Evolutionary conservation across 2,797 vertebrate species (phyloP).

Genomic region (Clarias platycephalus): DNA sequence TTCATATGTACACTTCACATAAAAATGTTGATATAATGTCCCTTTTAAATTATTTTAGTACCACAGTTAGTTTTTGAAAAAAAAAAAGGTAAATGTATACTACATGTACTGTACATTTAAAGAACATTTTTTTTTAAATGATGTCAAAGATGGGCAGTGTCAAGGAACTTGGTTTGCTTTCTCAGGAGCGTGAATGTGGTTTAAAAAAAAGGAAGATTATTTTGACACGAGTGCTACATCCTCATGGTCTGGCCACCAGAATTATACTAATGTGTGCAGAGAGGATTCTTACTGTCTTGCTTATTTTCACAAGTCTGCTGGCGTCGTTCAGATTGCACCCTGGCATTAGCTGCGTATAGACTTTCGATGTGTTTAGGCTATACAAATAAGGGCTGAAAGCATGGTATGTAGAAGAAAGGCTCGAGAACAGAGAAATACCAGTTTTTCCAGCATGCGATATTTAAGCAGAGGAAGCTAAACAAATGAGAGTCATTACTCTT

Average conservation of each 20-base stretch:
- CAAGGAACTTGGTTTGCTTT: conserved; percentile 31
- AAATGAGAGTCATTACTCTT: conserved; percentile 54
- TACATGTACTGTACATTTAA: too few relatives aligned
- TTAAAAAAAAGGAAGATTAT: conserved; percentile 25
- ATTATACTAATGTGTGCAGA: conserved; percentile 2
- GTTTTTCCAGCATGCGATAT: conserved; percentile 40
- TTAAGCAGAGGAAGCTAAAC: conserved; percentile 48
- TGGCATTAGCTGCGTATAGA: conserved; percentile 6
- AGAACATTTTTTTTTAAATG: too few relatives aligned
- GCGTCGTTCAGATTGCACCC: conserved; percentile 17
- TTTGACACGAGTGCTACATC: conserved; percentile 35
- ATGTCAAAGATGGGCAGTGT: not conserved
- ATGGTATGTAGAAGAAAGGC: conserved; percentile 3
- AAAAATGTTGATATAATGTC: not conserved
- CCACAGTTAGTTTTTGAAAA: not conserved
- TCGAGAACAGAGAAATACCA: conserved; percentile 11
- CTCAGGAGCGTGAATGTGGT: conserved; percentile 19
- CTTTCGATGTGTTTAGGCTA: conserved; percentile 22
- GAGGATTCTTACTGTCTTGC: conserved; percentile 21
- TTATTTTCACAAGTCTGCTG: conserved; percentile 37
- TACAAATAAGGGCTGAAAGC: not conserved
- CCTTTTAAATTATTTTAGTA: not conserved
- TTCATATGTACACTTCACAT: not conserved
- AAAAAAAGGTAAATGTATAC: not conserved
- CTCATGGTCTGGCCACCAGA: conserved; percentile 15